These are phyloP conservation scores for Xiphorhynchus elegans DNA, from an alignment of 2,113 vertebrate genomes.

Conservation along the genomic window DNA sequence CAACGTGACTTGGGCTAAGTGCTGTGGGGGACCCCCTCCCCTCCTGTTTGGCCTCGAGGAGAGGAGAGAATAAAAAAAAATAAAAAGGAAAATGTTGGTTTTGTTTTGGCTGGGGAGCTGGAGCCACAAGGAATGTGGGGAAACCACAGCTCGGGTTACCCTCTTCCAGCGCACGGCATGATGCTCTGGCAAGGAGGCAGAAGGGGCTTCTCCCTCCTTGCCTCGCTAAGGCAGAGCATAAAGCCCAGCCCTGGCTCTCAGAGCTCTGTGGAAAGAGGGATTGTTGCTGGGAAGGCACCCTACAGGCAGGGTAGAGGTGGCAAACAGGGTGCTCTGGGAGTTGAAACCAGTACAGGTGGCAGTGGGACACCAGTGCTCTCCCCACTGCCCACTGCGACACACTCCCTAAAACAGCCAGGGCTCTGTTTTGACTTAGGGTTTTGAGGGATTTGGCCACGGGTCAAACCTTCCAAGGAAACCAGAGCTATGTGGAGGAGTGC, in stretches of 20 bases:
- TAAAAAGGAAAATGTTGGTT: slow-evolving; percentile 34
- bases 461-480: not conserved
- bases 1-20: not conserved
- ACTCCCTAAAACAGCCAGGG: not conserved
- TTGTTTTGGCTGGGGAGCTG: slow-evolving; percentile 64
- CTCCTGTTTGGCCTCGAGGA: slow-evolving; percentile 51
- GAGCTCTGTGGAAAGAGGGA: not conserved
- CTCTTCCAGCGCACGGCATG: slow-evolving; percentile 59
- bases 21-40: not conserved
- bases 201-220: slow-evolving; percentile 55
- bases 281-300: not conserved
- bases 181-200: slow-evolving; percentile 53
- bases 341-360: not conserved
- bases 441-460: not conserved
- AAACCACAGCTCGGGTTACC: slow-evolving; percentile 70
- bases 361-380: not conserved
- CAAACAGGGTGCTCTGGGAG: not conserved
- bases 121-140: slow-evolving; percentile 63
- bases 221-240: slow-evolving; percentile 38
- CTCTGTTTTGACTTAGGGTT: not conserved
- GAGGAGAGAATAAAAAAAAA: slow-evolving; percentile 35
- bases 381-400: accelerated
- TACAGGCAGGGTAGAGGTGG: not conserved
- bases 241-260: not conserved
- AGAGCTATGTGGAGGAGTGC: accelerated